phyloP scores from a whole-genome alignment of 1,140 invertebrate genomes.

The Copidosoma floridanum region DNA sequence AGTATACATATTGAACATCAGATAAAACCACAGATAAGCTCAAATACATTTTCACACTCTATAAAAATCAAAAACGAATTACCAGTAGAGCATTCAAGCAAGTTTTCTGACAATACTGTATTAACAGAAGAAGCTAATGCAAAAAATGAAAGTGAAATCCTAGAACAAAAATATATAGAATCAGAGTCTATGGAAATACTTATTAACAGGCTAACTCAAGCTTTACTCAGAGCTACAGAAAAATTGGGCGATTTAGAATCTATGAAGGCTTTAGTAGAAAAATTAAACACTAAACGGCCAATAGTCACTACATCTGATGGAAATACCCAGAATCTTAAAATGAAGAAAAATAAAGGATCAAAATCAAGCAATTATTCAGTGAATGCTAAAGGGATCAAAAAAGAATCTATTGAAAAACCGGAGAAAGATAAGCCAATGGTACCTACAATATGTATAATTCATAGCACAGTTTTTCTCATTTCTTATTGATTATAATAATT shows the following conservation, averaged over 20 bases:
- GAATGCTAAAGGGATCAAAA: no score
- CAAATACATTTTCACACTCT: background rate
- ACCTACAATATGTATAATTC: no score
- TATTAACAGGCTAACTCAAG: background rate
- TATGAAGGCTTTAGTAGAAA: background rate
- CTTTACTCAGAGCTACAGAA: background rate
- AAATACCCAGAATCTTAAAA: background rate
- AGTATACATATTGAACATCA: conserved; percentile 4
- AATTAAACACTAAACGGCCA: no score
- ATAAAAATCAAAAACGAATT: conserved; percentile 13
- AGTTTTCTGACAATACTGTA: no score
- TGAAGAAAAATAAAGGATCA: background rate
- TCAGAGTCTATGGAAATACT: background rate
- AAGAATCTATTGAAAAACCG: no score
- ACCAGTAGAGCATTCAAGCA: background rate
- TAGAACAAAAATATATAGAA: background rate
- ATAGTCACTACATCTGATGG: no score
- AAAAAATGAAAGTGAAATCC: background rate
- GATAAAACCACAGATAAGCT: background rate
- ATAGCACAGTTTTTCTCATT: no score
- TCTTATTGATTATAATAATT: no score
- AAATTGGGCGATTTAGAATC: background rate
- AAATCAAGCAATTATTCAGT: no score
- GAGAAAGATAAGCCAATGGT: no score
- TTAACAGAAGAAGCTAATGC: no score